Evolutionary conservation across 2,888 invertebrate genomes (phyloP), one percentile per base, ranked within the genome.

Genomic region (Lamproptera curius): DNA sequence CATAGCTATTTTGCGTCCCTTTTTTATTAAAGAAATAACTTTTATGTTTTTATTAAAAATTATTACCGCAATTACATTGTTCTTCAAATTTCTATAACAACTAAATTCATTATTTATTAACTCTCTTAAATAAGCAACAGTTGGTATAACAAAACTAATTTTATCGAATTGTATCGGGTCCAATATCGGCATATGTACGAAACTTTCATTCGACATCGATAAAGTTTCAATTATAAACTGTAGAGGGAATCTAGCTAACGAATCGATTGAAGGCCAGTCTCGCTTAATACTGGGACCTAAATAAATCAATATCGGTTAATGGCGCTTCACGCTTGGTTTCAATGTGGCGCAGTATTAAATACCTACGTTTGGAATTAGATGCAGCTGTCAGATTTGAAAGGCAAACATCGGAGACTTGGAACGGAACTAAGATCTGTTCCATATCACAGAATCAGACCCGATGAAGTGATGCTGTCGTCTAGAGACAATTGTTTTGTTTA

Each of bases 351-450:
- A 52, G 55, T 54, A 58, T 57, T 59, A 58, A 63, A 59, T 61
- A 63, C n/a, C n/a, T n/a, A n/a, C 58, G 59, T 63, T 70, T 55
- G 53, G 70, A 67, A 75, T 76, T 77, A 74, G 62, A 62, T 65
- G 64, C 73, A 78, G 74, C 76, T 76, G 76, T 77, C 76, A 77
- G 76, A 76, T 76, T 75, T 74, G n/a, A n/a, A n/a, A 67, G 69
- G 73, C 73, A 74, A 78, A 77, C 74, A 71, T 67, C 62, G 68
- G 67, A 55, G 54, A n/a, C 70, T 76, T 70, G 64, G 58, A 53
- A 55, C 58, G 63, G 61, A 66, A 63, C 62, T 65, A 51, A 62
- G 62, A 65, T 62, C 56, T 67, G 70, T 68, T 76, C 67, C 67
- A 74, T 75, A n/a, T n/a, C 81, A 74, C 81, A 70, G 70, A n/a